Evolutionary conservation across 2,113 vertebrate species (phyloP).

Genomic region (Cinclus cinclus): DNA sequence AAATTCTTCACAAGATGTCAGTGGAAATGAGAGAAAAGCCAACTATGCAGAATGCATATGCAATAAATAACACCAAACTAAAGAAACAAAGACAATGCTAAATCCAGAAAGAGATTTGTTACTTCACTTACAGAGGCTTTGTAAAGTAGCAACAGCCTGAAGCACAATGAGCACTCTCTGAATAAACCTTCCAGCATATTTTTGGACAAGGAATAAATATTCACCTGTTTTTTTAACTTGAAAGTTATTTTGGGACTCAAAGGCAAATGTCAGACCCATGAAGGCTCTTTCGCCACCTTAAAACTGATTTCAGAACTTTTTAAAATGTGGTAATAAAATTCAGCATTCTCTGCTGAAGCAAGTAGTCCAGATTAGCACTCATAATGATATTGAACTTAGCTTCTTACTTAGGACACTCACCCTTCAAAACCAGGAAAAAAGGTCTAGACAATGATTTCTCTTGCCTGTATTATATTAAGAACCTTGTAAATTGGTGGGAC

Average conservation of each 20-base stretch:
- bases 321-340: background rate
- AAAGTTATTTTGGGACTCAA: background rate
- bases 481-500: background rate
- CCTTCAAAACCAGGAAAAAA: background rate
- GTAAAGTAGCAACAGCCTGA: background rate
- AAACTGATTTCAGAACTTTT: background rate
- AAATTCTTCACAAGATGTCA: background rate
- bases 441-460: background rate
- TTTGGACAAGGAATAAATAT: slow-evolving; percentile 4
- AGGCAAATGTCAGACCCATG: background rate
- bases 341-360: background rate
- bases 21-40: background rate
- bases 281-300: background rate
- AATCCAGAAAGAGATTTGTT: background rate
- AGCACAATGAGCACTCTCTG: background rate
- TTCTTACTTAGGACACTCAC: background rate
- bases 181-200: background rate
- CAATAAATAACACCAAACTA: background rate
- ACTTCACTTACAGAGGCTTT: background rate
- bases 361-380: background rate
- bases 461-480: background rate
- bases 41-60: background rate
- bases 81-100: background rate
- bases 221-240: background rate
- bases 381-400: background rate